A percentile compares a stretch with the other conserved stretches of the same genome.
These are phyloP conservation scores for Xiphophorus couchianus DNA, from an alignment of 2,113 vertebrate genomes.

Conservation along the genomic window DNA sequence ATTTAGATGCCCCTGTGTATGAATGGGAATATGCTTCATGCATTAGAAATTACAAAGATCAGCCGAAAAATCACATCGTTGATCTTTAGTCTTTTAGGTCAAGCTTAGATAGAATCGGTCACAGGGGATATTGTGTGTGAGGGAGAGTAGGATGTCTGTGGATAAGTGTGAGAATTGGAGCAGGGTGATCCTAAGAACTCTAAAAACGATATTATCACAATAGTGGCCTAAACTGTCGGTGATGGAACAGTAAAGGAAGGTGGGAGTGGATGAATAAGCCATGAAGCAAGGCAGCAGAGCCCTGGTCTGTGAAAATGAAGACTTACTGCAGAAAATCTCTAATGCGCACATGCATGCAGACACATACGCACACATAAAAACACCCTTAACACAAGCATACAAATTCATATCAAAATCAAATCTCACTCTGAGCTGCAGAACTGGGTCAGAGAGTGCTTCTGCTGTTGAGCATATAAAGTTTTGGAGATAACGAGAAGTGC, in stretches of 20 bases:
- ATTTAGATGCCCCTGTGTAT: neutral
- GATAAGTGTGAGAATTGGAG: slow-evolving; percentile 43
- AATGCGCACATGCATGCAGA: slow-evolving; percentile 22
- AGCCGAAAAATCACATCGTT: no score
- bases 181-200: slow-evolving; percentile 36
- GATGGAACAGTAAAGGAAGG: slow-evolving; percentile 48
- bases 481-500: slow-evolving; percentile 56
- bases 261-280: slow-evolving; percentile 59
- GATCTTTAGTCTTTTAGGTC: slow-evolving; percentile 57
- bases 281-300: slow-evolving; percentile 47
- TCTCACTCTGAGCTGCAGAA: slow-evolving; percentile 62
- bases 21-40: neutral
- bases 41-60: no score
- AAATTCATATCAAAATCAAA: slow-evolving; percentile 71
- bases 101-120: slow-evolving; percentile 47
- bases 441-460: slow-evolving; percentile 68
- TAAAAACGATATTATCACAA: slow-evolving; percentile 52
- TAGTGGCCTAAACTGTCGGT: slow-evolving; percentile 50
- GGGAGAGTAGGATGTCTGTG: slow-evolving; percentile 26
- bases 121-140: slow-evolving; percentile 34
- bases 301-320: slow-evolving; percentile 64
- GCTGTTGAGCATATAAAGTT: slow-evolving; percentile 53
- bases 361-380: slow-evolving; percentile 4
- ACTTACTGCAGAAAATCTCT: slow-evolving; percentile 45
- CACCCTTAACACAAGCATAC: slow-evolving; percentile 41